Base-by-base conservation (phyloP, 2,888 invertebrate species). In the Galeruca laticollis region DNA sequence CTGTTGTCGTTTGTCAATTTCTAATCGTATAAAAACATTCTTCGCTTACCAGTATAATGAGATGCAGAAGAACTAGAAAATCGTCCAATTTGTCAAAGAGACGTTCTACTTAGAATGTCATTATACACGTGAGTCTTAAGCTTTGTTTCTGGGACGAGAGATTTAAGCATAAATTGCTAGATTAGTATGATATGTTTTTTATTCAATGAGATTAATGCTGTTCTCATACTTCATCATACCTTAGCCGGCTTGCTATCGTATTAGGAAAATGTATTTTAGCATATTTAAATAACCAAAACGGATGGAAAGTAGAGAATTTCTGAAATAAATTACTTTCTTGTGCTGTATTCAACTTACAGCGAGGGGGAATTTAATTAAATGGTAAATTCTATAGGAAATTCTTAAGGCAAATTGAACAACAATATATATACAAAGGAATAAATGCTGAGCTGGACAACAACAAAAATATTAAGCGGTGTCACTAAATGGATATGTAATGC, bases 51-150 rank as follows among this genome's bases (percentile, higher is more conserved):
- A 33, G 67, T 37, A 70, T 70, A 70, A 70, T 70, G 70, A 72
- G 70, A 74, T 77, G 76, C 73, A 66, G 70, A 66, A 71, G 69
- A 66, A 74, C 73, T 73, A 73, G 78, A 77, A 80, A 80, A 78
- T 78, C 73, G 76, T 73, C 75, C 76, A 76, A 78, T 80, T 78
- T 79, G 77, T 80, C 79, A 78, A 77, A 77, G 73, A 72, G 79
- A 80, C 79, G 78, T 80, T 77, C 77, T 74, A 73, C 75, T 79
- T 79, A 77, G 77, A 78, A 77, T 79, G 79, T 80, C 81, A 79
- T 80, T 79, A 78, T 78, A 78, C 77, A 78, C 79, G 78, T 67
- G 13, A 65, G 64, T 43, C 56, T 52, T 49, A 57, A 57, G 63
- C 60, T 67, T 68, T 64, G 67, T 66, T 26, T 52, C 49, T 20